Evolutionary conservation across 2,113 vertebrate species (phyloP).

Genomic region (Cebus imitator): DNA sequence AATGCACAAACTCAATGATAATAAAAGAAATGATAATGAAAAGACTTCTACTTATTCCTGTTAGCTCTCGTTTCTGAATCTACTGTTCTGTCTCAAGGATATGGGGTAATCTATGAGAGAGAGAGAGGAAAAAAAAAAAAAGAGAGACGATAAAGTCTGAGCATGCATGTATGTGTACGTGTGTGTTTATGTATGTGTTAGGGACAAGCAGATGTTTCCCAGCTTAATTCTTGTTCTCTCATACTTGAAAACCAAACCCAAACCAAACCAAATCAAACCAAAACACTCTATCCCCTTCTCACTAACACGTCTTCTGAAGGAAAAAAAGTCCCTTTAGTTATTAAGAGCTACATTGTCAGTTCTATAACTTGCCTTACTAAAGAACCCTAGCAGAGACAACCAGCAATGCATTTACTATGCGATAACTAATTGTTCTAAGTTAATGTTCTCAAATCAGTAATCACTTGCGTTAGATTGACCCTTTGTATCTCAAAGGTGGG

Average conservation of each 20-base stretch:
- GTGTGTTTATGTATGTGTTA: neutral
- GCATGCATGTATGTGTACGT: rapidly evolving
- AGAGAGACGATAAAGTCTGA: neutral
- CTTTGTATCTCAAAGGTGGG: neutral
- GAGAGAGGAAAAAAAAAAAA: neutral
- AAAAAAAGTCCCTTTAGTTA: neutral
- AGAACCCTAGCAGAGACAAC: neutral
- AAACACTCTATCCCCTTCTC: neutral
- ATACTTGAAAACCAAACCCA: neutral
- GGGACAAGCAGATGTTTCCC: neutral
- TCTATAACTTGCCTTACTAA: neutral
- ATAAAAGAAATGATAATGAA: slow-evolving; percentile 18
- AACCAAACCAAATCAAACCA: neutral
- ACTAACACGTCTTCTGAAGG: neutral
- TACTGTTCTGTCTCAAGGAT: neutral
- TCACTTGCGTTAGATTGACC: neutral
- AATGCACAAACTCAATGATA: neutral
- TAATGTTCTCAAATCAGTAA: neutral
- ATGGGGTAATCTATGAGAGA: neutral
- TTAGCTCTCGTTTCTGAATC: slow-evolving; percentile 6
- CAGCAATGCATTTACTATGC: neutral
- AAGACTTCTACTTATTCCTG: neutral
- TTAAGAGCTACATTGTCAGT: neutral
- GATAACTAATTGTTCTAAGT: neutral
- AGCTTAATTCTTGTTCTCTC: neutral